Evolutionary conservation across 2,888 invertebrate genomes (phyloP), one percentile per base, ranked within the genome.

Genomic region (Prostheceraeus crozeri): DNA sequence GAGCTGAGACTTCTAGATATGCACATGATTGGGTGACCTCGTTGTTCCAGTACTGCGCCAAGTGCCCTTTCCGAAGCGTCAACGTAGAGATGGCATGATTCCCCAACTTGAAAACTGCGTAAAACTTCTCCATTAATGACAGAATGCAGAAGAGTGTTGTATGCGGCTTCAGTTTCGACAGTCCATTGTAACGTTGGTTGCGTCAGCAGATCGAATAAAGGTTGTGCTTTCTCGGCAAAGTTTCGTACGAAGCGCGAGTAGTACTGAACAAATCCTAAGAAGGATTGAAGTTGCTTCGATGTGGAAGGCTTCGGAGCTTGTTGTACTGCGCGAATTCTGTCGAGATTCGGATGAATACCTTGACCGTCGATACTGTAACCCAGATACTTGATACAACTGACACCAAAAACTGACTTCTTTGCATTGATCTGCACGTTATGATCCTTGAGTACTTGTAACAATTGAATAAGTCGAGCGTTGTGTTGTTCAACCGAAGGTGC

Each of bases 1-100:
- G 23, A 28, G 16, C 27, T 4, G 25, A 48, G 28, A n/a, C 8
- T 48, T 21, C 25, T 19, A 4, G 25, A 48, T 19, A 48, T 16
- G 28, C 48, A 48, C 25, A 48, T 48, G 23, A 48, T 48, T 28
- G 48, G 19, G 28, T 48, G 25, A 30, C 48, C 48, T 28, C 28
- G n/a, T 30, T 48, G 48, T 48, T 48, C 48, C 28, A 48, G 28
- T 25, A 48, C 28, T 25, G 25, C 48, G 28, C 23, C 48, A 28
- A 48, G 23, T 25, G 11, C 14, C 25, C 28, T 28, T 48, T 48
- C 48, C 14, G 14, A 48, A 19, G 48, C 14, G 28, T 48, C 48
- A 28, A 10, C 48, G 28, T 25, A 28, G 4, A 48, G 25, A 48
- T 25, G 23, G 27, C 27, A 48, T 6, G 23, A 30, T 11, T 28